Conservation (phyloP, 2,888 invertebrate species). For the Ellobium chinense region DNA sequence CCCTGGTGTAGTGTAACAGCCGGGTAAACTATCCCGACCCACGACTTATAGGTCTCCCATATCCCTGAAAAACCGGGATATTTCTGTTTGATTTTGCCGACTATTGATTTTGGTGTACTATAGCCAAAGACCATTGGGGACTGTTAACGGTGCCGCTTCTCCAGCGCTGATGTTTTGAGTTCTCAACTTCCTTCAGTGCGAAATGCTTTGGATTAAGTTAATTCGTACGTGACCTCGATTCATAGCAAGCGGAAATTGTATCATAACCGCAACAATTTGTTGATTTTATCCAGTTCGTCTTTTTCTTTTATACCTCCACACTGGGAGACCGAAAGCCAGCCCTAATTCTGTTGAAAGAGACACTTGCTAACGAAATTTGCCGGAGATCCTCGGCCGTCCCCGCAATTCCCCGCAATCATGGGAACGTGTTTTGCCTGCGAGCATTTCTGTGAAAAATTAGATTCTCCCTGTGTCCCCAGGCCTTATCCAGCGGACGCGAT, state of each 20-base stretch:
- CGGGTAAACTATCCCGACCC: no score
- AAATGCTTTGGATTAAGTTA: no score
- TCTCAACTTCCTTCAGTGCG: no score
- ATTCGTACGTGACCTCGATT: constrained; percentile 11
- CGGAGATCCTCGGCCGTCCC: constrained; percentile 4
- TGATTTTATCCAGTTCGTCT: constrained; percentile 24
- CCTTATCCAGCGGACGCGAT: neutral
- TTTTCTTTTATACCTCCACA: neutral
- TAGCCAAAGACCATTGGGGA: no score
- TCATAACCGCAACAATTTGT: constrained; percentile 25
- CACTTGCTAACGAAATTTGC: constrained; percentile 38
- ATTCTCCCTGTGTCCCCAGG: neutral
- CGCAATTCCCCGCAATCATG: constrained; percentile 28
- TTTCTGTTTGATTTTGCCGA: no score
- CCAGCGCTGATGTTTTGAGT: no score
- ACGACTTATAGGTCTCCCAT: no score
- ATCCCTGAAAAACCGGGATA: no score
- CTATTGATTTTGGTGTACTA: no score
- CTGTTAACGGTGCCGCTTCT: no score
- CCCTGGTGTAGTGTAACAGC: no score
- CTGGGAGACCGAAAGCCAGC: neutral
- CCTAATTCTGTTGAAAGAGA: constrained; percentile 36
- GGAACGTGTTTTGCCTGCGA: constrained; percentile 32
- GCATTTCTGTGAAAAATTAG: constrained; percentile 35
- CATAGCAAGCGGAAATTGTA: neutral